These are phyloP conservation scores for Muraenolepis orangiensis DNA, from an alignment of 2,797 vertebrate genomes.

Conservation along the genomic window DNA sequence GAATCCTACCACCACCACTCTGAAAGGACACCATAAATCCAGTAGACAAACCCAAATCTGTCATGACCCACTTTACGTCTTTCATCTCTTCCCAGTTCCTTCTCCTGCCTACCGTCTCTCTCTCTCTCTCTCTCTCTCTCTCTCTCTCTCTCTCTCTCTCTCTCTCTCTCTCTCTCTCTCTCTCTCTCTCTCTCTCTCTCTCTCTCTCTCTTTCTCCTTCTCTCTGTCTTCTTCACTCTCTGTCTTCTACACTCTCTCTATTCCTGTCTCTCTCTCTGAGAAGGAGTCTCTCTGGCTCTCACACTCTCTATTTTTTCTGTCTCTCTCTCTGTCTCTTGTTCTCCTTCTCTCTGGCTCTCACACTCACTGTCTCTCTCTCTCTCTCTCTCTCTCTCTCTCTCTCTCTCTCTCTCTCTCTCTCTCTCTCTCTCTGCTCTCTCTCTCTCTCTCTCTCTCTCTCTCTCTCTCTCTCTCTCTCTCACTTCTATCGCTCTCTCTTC, in stretches of 20 bases:
- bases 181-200: neutral
- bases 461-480: neutral
- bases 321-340: slow-evolving; percentile 6
- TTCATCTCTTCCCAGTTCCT: neutral
- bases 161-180: neutral
- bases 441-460: slow-evolving; percentile 1
- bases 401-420: neutral
- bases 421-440: neutral
- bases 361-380: neutral
- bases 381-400: neutral
- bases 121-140: slow-evolving; percentile 1
- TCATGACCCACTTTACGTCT: slow-evolving; percentile 62
- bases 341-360: neutral
- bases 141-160: neutral
- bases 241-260: neutral
- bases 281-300: too few species aligned
- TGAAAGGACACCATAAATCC: slow-evolving; percentile 35
- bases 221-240: neutral
- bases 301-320: neutral
- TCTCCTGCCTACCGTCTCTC: neutral
- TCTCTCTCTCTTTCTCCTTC: neutral
- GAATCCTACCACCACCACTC: slow-evolving; percentile 24
- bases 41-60: slow-evolving; percentile 43
- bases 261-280: neutral
- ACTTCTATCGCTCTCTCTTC: neutral